Base-by-base conservation (phyloP, 92 coral and sea anemone species). In the Phenganax subtilis region DNA sequence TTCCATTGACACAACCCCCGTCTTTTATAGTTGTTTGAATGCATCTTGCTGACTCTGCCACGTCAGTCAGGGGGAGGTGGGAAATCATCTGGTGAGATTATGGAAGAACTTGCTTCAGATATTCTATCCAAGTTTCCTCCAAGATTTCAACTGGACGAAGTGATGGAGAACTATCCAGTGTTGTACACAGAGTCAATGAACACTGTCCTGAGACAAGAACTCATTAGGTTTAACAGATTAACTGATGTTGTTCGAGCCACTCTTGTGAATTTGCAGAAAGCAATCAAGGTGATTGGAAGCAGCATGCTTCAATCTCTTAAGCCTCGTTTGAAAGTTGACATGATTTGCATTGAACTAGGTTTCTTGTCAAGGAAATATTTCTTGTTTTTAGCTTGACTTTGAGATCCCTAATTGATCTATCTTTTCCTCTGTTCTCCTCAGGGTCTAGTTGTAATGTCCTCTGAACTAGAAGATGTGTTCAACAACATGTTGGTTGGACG, bases 11-110 rank as follows among this genome's bases (percentile, higher is more conserved):
- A 17, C 44, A 37, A 17, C 56, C 47, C 12, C 55, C 20, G 47
- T 79, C 11, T 65, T 44, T 76, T 11, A 14, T 68, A 96, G 99
- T 65, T 96, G 59, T 96, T 96, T 74, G 99, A 96, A 70, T 90
- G 90, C 87, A 96, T 96, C 74, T 90, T 96, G 71, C 84, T 96
- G 56, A 96, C 99, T 81, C 92, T 88, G 62, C 99, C 99, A 8
- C 97, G 99, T 73, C 99, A 96, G 76, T 83, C 97, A 7, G 99
- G 99, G 6, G 99, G 97, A 14, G 99, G 99, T 9, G 99, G 97
- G 12, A 96, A 96, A 88, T 96, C 99, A 1, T 85, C 99, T 9
- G 97, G 97, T 54, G 99, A 96, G 68, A 91, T 96, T 78, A 96
- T 96, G 73, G 99, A 96, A 75, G 99, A 92, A 60, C 87, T 96